Conservation (phyloP, 2,888 invertebrate species). For the Julus scandinavius region DNA sequence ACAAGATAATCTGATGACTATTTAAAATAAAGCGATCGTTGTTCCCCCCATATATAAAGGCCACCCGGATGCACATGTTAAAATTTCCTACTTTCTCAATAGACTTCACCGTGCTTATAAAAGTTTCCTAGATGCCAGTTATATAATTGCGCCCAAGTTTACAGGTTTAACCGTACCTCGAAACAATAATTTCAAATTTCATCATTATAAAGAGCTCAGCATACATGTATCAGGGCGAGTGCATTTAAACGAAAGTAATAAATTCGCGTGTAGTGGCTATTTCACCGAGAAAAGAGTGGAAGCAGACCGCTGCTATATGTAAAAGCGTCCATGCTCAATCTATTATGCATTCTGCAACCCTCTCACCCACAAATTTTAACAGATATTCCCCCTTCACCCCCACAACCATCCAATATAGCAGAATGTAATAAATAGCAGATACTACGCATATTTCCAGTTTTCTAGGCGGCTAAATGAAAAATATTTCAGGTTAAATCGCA, state of each 20-base stretch:
- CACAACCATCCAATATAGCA: background rate
- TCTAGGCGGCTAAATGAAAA: slow-evolving; percentile 39
- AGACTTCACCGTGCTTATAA: too few species aligned
- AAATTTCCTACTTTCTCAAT: too few species aligned
- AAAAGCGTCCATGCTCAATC: slow-evolving; percentile 7
- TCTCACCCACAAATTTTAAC: background rate
- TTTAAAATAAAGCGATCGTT: too few species aligned
- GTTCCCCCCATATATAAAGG: too few species aligned
- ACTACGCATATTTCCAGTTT: slow-evolving; percentile 28
- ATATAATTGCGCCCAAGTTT: background rate
- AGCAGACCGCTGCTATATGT: slow-evolving; percentile 1
- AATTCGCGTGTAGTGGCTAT: slow-evolving; percentile 7
- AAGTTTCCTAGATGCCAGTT: background rate
- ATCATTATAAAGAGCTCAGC: background rate
- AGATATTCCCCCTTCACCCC: background rate
- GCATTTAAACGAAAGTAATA: slow-evolving; percentile 13
- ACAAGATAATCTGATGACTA: too few species aligned
- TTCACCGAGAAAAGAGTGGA: background rate
- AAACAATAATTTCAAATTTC: slow-evolving; percentile 18
- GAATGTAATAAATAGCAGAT: slow-evolving; percentile 27
- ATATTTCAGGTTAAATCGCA: slow-evolving; percentile 49
- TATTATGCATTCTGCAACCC: background rate
- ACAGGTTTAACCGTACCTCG: background rate
- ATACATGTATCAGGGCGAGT: background rate
- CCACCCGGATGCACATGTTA: too few species aligned